A percentile compares a stretch with the other conserved stretches of the same genome.
Evolutionary conservation across 2,797 vertebrate genomes (phyloP).

Genomic region (Mormyrops boulengeri): DNA sequence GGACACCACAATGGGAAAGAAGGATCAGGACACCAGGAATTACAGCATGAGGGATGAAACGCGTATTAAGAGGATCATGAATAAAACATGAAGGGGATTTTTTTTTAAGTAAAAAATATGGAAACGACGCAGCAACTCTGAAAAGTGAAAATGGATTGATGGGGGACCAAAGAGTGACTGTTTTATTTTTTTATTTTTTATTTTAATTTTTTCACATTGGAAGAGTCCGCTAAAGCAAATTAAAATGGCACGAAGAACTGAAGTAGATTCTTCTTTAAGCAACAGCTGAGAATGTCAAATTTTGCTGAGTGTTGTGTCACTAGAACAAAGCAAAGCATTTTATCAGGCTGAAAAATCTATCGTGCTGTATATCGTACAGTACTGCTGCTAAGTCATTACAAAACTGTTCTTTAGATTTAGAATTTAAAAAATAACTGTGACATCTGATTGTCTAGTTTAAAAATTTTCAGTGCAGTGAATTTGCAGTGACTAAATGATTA

Average conservation of each 20-base stretch:
- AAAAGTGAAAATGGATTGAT: slow-evolving; percentile 29
- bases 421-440: not conserved
- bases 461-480: not conserved
- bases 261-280: not conserved
- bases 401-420: not conserved
- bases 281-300: slow-evolving; percentile 48
- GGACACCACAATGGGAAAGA: slow-evolving; percentile 52
- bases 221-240: slow-evolving; percentile 39
- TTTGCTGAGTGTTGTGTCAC: slow-evolving; percentile 42
- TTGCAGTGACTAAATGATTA: slow-evolving; percentile 27
- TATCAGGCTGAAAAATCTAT: not conserved
- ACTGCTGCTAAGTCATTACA: slow-evolving; percentile 42
- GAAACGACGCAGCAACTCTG: slow-evolving; percentile 21
- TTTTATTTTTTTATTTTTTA: slow-evolving; percentile 22
- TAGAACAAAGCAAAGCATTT: slow-evolving; percentile 30
- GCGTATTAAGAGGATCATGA: slow-evolving; percentile 43
- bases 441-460: slow-evolving; percentile 10
- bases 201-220: slow-evolving; percentile 1
- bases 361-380: slow-evolving; percentile 42
- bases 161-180: slow-evolving; percentile 53
- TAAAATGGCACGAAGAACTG: slow-evolving; percentile 24
- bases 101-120: slow-evolving; percentile 24
- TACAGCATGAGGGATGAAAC: slow-evolving; percentile 38
- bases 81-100: slow-evolving; percentile 32
- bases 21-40: slow-evolving; percentile 46